Base-by-base conservation (phyloP, 2,113 vertebrate species). In the Spea bombifrons region DNA sequence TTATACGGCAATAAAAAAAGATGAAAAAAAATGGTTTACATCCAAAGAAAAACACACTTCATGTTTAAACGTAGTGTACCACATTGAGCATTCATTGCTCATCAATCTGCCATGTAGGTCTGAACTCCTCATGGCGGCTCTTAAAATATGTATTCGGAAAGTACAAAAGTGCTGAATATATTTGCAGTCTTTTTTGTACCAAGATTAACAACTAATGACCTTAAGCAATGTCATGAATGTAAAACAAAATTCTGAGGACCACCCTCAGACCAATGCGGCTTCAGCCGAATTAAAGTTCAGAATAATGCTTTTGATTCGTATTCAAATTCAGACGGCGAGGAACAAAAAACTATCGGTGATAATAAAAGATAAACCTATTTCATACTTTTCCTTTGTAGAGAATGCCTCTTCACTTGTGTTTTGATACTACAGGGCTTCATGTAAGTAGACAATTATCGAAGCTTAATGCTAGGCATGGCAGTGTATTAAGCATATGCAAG, bases 81-180 rank as follows among this genome's bases (percentile, higher is more conserved):
- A 89, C 88, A 91, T 87, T 88, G 89, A 90, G 88, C 88, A 88
- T 92, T 93, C 90, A 92, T 81, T 84, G 87, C 86, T 87, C 83
- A 88, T 89, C 90, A 93, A 92, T 92, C 92, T 92, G 90, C 88
- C 90, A 89, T 92, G 91, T 92, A 91, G 92, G 92, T 92, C 92
- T 87, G 89, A 84, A 92, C 89, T 91, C 90, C 89, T 90, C 91
- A 91, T 87, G 89, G 89, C 87, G 82, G 88, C 85, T 91, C 89
- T 91, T 92, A 92, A 80, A 92, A 92, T 90, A 90, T 90, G 89
- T 88, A 90, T 91, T 92, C 91, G 90, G 91, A 84, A 89, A 92
- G 88, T 93, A 93, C 92, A 93, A 93, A 93, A 45, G 92, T 92
- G 64, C 88, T 92, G 92, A 90, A 93, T 93, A 92, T 90, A 93